Evolutionary conservation across 2,797 vertebrate species (phyloP).

Genomic region (Coregonus suidteri): DNA sequence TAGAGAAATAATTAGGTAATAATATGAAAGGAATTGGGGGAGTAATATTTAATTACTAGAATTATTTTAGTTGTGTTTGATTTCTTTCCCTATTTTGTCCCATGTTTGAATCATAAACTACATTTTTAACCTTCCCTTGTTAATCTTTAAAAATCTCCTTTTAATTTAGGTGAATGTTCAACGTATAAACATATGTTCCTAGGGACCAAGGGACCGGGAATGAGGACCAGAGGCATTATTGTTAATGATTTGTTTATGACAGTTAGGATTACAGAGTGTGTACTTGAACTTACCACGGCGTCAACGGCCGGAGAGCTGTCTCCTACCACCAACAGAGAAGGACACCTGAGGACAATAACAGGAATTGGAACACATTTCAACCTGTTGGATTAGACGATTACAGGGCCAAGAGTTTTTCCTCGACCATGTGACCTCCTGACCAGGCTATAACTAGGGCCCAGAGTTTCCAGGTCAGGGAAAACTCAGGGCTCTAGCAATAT

Average conservation of each 20-base stretch:
- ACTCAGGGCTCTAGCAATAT: neutral
- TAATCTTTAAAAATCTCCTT: slow-evolving; percentile 33
- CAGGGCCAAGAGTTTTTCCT: too few relatives aligned
- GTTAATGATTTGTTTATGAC: slow-evolving; percentile 15
- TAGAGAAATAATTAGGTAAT: neutral
- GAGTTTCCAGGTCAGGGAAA: neutral
- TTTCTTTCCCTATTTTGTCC: slow-evolving; percentile 14
- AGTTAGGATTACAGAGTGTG: neutral
- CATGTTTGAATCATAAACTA: slow-evolving; percentile 1
- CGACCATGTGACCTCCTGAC: too few relatives aligned
- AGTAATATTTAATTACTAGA: slow-evolving; percentile 30
- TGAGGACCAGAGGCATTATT: slow-evolving; percentile 16
- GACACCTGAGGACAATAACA: slow-evolving; percentile 78
- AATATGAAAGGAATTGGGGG: neutral
- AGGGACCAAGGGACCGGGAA: neutral
- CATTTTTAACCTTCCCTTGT: slow-evolving; percentile 5
- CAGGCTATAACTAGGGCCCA: neutral
- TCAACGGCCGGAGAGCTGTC: slow-evolving; percentile 96
- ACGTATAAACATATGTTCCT: slow-evolving; percentile 37
- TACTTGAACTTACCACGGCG: slow-evolving; percentile 82
- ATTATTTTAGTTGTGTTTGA: slow-evolving; percentile 4
- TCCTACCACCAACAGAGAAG: slow-evolving; percentile 90
- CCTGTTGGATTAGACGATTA: too few relatives aligned
- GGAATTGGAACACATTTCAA: too few relatives aligned
- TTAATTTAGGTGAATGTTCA: slow-evolving; percentile 14